phyloP scores from a whole-genome alignment of 2,113 vertebrate species.

The Eudyptes chrysolophus region DNA sequence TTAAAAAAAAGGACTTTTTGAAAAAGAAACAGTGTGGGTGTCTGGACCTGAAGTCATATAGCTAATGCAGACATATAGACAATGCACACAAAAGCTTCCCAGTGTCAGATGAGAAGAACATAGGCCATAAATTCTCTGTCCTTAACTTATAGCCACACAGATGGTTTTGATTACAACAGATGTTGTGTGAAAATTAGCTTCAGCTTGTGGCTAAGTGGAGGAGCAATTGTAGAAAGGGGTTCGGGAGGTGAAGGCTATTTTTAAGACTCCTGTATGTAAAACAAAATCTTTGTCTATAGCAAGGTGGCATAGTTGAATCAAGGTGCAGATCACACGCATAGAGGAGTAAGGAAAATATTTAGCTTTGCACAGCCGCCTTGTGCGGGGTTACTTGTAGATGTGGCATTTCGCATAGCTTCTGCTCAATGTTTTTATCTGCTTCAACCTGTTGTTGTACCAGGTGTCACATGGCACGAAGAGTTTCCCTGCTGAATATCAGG shows the following conservation, averaged over 20 bases:
- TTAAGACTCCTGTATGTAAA: conserved; percentile 1
- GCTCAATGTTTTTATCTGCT: background rate
- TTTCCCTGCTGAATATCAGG: background rate
- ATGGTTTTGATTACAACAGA: conserved; percentile 77
- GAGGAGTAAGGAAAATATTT: background rate
- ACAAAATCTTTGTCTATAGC: conserved; percentile 2
- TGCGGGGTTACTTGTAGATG: background rate
- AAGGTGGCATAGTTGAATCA: background rate
- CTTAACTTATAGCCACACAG: conserved; percentile 59
- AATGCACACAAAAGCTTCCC: conserved; percentile 4
- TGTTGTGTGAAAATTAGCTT: conserved; percentile 78
- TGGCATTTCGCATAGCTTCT: background rate
- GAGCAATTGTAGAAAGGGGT: conserved; percentile 3
- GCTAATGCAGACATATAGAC: background rate
- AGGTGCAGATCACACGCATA: background rate
- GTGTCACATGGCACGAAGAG: background rate
- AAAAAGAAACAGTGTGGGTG: background rate
- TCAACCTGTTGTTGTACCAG: background rate
- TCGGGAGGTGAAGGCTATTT: conserved; percentile 45
- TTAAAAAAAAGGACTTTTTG: background rate
- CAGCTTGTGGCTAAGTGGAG: conserved; percentile 60
- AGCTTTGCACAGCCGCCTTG: background rate
- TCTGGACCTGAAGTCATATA: conserved; percentile 18
- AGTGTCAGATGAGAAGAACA: conserved; percentile 31
- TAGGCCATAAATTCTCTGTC: conserved; percentile 40